Conservation (phyloP, 2,888 invertebrate species). For the Hartigia nigra region DNA sequence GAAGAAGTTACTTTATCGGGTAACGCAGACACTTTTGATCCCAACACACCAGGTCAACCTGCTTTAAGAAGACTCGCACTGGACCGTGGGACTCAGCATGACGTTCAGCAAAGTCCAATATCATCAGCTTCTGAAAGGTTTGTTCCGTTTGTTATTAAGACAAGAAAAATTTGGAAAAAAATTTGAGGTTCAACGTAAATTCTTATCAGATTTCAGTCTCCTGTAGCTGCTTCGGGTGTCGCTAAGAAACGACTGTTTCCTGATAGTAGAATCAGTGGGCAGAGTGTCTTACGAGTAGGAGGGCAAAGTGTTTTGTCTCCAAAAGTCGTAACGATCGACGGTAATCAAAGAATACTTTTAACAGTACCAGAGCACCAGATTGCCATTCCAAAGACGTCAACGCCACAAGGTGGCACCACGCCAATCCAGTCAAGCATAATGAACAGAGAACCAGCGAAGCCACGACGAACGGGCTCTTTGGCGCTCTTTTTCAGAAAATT, state of each 20-base stretch:
- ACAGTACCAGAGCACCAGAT: constrained; percentile 39
- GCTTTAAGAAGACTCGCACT: constrained; percentile 54
- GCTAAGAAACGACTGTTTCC: constrained; percentile 63
- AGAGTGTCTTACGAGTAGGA: constrained; percentile 43
- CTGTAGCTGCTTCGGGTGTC: constrained; percentile 66
- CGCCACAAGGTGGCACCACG: constrained; percentile 21
- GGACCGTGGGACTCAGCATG: constrained; percentile 56
- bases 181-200: not conserved
- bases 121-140: constrained; percentile 63
- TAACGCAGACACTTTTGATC: constrained; percentile 56
- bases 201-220: constrained; percentile 75
- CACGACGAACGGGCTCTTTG: constrained; percentile 74
- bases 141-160: constrained; percentile 17
- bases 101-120: constrained; percentile 60
- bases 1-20: constrained; percentile 79
- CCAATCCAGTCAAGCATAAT: constrained; percentile 21
- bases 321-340: constrained; percentile 43
- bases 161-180: not conserved
- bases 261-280: constrained; percentile 40
- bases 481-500: constrained; percentile 84
- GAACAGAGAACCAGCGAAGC: constrained; percentile 59
- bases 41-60: constrained; percentile 58
- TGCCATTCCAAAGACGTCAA: constrained; percentile 30
- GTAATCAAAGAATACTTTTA: constrained; percentile 38
- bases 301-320: constrained; percentile 45